Evolutionary conservation across 1,140 invertebrate species (phyloP).

Genomic region (Lucilia sericata): DNA sequence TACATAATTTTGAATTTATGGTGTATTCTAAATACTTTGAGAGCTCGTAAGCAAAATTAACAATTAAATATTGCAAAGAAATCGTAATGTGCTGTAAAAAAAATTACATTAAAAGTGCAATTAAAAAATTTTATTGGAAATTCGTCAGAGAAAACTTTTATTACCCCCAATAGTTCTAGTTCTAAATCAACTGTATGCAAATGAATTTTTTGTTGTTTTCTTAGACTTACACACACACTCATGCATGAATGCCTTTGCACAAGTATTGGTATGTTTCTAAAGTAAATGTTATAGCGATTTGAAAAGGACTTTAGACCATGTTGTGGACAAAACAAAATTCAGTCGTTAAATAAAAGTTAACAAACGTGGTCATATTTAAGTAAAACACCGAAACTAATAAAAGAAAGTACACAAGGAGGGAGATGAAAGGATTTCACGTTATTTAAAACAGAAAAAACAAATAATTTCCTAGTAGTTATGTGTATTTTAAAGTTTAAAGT

Average conservation of each 20-base stretch:
- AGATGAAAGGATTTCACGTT: background rate
- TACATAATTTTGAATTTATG: no score
- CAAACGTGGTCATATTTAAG: constrained; percentile 5
- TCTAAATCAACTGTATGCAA: background rate
- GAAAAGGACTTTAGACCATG: constrained; percentile 15
- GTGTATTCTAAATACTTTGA: no score
- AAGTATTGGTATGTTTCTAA: background rate
- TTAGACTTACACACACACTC: background rate
- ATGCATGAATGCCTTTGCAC: background rate
- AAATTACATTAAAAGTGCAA: no score
- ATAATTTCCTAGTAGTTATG: background rate
- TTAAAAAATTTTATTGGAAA: background rate
- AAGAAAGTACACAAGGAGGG: background rate
- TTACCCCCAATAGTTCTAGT: background rate
- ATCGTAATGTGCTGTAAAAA: no score
- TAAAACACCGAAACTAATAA: background rate
- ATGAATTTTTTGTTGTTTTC: background rate
- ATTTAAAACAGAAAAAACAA: background rate
- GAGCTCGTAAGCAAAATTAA: no score
- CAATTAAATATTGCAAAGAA: no score
- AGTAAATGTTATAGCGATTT: background rate
- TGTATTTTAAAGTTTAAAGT: constrained; percentile 30
- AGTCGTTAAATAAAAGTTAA: constrained; percentile 40
- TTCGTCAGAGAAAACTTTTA: background rate
- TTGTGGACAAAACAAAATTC: constrained; percentile 26